Percentiles rank a stretch among this genome's conserved stretches.
These are phyloP conservation scores for Trinectes maculatus DNA, from an alignment of 2,113 vertebrate species.

Conservation along the genomic window DNA sequence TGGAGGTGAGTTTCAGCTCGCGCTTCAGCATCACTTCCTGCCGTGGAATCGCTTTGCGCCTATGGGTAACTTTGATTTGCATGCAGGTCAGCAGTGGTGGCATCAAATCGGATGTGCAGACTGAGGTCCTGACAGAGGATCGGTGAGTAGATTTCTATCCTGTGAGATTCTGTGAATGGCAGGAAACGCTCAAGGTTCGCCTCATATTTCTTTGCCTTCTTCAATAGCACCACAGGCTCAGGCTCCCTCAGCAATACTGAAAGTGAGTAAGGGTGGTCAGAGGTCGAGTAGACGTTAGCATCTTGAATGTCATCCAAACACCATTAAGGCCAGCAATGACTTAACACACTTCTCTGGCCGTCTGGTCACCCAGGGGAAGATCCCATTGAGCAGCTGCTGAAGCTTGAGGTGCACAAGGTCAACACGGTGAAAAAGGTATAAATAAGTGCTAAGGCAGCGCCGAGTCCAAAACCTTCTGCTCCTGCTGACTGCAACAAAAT, in stretches of 20 bases:
- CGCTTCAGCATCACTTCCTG: not conserved
- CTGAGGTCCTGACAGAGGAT: conserved; percentile 84
- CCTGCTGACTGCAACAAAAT: too few species aligned
- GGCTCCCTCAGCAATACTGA: conserved; percentile 39
- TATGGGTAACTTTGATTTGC: not conserved
- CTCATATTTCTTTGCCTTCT: conserved; percentile 8
- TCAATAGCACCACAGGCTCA: conserved; percentile 34
- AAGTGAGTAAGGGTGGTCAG: conserved; percentile 61
- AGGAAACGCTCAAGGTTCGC: not conserved
- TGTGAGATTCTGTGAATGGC: not conserved
- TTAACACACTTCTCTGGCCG: conserved; percentile 37
- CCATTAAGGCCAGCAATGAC: conserved; percentile 12
- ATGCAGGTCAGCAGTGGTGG: conserved; percentile 84
- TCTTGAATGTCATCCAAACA: conserved; percentile 49
- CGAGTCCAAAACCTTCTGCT: too few species aligned
- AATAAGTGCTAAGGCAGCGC: conserved; percentile 10
- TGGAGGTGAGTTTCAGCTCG: conserved; percentile 82
- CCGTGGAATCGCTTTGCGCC: not conserved
- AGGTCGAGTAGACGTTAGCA: conserved; percentile 46
- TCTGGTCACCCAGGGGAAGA: conserved; percentile 74
- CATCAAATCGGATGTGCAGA: conserved; percentile 80
- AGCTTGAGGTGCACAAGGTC: conserved; percentile 86
- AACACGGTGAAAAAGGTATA: conserved; percentile 88
- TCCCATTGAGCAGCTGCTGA: conserved; percentile 89
- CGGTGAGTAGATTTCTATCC: conserved; percentile 75